Evolutionary conservation across 2,888 invertebrate species (phyloP).

Genomic region (Rutpela maculata): DNA sequence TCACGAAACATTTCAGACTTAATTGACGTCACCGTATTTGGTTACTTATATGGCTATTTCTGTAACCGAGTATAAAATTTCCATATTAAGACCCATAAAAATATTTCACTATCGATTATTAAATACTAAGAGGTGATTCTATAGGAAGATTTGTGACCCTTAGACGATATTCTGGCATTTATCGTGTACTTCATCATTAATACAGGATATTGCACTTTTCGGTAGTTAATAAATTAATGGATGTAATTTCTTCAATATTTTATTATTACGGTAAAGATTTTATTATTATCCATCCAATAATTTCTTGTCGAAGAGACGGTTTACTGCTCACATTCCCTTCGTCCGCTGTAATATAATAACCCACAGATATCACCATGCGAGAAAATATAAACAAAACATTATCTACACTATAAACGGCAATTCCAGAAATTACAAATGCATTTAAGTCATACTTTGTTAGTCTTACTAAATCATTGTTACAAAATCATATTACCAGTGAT

Average conservation of each 20-base stretch:
- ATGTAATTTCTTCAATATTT: background rate
- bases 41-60: constrained; percentile 11
- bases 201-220: constrained; percentile 11
- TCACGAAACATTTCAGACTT: background rate
- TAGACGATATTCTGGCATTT: background rate
- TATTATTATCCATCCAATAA: too few species aligned
- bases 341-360: too few species aligned
- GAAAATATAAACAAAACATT: too few species aligned
- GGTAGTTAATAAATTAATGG: constrained; percentile 11
- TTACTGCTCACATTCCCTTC: too few species aligned
- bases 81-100: constrained; percentile 13
- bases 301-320: too few species aligned
- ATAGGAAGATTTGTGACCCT: constrained; percentile 2
- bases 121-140: constrained; percentile 3
- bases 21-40: constrained; percentile 15
- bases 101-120: constrained; percentile 17
- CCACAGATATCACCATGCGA: too few species aligned
- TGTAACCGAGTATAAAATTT: constrained; percentile 4
- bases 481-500: too few species aligned
- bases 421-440: too few species aligned
- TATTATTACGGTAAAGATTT: background rate
- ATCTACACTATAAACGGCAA: too few species aligned
- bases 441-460: too few species aligned
- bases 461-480: too few species aligned
- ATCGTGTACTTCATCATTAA: background rate